Conservation (phyloP, 2,797 vertebrate species). For the Cyclopterus lumpus region DNA sequence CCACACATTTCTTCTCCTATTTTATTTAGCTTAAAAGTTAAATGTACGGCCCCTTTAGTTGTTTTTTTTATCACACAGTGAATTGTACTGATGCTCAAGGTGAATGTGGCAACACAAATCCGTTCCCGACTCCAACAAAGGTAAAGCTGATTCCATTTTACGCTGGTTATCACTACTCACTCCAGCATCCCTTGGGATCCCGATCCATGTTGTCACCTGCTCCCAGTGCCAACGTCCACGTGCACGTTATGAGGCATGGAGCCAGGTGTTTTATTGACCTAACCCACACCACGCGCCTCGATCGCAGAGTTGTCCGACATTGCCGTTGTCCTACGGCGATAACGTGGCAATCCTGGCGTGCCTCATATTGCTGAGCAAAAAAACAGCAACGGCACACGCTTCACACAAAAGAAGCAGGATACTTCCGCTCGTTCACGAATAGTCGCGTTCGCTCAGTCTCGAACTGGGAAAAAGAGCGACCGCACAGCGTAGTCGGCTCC, state of each 20-base stretch:
- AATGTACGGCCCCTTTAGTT: not conserved
- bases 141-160: not conserved
- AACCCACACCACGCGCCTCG: not conserved
- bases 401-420: not conserved
- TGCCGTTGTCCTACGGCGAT: not conserved
- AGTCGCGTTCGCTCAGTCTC: not conserved
- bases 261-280: not conserved
- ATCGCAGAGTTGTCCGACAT: not conserved
- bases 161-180: not conserved
- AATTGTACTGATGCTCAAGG: not conserved
- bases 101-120: not conserved
- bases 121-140: not conserved
- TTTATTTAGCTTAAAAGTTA: not conserved
- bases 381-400: not conserved
- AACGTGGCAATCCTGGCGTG: not conserved
- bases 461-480: slow-evolving; percentile 2
- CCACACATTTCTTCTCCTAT: not conserved
- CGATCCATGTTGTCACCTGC: not conserved
- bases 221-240: not conserved
- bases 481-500: not conserved
- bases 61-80: not conserved
- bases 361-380: too few species aligned
- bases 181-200: too few species aligned
- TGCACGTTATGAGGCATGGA: not conserved
- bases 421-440: not conserved